These are phyloP conservation scores for Lamellibrachia satsuma DNA, from an alignment of 2,888 invertebrate species.

Conservation along the genomic window DNA sequence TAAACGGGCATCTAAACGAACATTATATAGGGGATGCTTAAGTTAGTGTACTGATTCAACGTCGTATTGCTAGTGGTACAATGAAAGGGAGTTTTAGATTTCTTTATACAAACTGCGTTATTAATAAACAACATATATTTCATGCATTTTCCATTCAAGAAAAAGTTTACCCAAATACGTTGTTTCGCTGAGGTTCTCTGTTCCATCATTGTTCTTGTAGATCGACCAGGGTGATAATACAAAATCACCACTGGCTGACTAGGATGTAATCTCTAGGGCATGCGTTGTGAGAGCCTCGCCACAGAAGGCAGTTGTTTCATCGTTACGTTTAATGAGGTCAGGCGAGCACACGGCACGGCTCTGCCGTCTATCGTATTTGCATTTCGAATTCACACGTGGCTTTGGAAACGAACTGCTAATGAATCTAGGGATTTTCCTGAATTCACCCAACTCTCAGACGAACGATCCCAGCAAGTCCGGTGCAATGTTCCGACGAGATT, in stretches of 20 bases:
- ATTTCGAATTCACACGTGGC: not conserved
- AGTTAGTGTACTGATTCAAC: too few relatives aligned
- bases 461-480: not conserved
- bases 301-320: not conserved
- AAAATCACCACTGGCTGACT: not conserved
- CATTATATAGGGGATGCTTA: too few relatives aligned
- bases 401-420: not conserved
- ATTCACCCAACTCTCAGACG: not conserved
- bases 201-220: not conserved
- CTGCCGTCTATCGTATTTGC: not conserved
- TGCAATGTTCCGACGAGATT: not conserved
- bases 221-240: not conserved
- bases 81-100: too few relatives aligned
- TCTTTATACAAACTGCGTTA: too few relatives aligned
- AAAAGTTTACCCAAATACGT: not conserved
- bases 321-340: not conserved
- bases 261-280: not conserved
- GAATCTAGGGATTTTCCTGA: slow-evolving; percentile 6
- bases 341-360: not conserved
- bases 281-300: not conserved
- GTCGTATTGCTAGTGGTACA: too few relatives aligned
- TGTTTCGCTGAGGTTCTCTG: not conserved
- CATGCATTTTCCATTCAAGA: too few relatives aligned
- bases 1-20: too few relatives aligned
- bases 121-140: too few relatives aligned